Evolutionary conservation across 2,888 invertebrate genomes (phyloP).

Genomic region (Zygothrica quintamaculata): DNA sequence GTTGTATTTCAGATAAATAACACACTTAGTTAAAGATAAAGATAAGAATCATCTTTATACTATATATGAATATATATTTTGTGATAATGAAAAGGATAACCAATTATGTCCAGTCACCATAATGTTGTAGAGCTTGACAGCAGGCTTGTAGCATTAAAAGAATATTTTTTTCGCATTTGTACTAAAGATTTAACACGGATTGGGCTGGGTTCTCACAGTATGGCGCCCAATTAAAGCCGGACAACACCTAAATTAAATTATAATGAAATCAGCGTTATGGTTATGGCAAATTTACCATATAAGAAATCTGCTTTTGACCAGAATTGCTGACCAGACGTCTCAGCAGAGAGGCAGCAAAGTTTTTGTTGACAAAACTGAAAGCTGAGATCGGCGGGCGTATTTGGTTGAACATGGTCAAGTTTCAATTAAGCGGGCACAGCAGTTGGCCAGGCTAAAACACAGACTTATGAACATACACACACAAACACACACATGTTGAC

Average conservation of each 20-base stretch:
- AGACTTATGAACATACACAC: constrained; percentile 20
- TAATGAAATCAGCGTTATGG: constrained; percentile 79
- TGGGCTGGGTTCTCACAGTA: constrained; percentile 74
- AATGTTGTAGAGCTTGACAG: no score
- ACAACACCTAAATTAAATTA: constrained; percentile 77
- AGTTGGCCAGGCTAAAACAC: constrained; percentile 56
- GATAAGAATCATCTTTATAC: background rate
- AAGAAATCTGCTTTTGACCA: constrained; percentile 43
- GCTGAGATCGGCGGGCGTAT: constrained; percentile 54
- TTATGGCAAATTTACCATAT: constrained; percentile 82
- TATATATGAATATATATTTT: no score
- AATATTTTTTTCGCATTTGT: background rate
- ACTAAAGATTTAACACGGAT: constrained; percentile 7
- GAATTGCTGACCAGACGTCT: constrained; percentile 17
- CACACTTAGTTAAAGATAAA: no score
- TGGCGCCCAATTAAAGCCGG: constrained; percentile 74
- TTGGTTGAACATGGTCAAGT: constrained; percentile 80
- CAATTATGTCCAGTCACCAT: no score
- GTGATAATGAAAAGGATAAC: no score
- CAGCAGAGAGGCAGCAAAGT: background rate
- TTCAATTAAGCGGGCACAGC: constrained; percentile 73
- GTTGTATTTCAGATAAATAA: no score
- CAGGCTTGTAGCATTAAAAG: no score
- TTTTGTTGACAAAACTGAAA: constrained; percentile 14
- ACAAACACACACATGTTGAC: constrained; percentile 41